Percentiles rank a stretch among this genome's conserved stretches.
Conservation (phyloP, 2,888 invertebrate genomes). For the Heliconius aoede region DNA sequence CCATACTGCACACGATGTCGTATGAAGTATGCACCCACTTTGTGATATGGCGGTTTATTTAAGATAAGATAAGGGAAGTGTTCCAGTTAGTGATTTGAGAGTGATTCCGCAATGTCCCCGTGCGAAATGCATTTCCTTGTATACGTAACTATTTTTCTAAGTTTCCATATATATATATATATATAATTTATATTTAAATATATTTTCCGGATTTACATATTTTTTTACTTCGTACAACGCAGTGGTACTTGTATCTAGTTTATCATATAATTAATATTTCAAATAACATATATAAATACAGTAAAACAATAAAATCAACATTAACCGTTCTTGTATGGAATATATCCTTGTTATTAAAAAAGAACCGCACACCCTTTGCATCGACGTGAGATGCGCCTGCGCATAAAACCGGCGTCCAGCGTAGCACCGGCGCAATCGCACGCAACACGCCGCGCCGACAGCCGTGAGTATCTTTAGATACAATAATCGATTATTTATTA, state of each 20-base stretch:
- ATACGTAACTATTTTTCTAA: not conserved
- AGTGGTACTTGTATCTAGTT: not conserved
- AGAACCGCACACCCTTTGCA: conserved; percentile 65
- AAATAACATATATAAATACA: not conserved
- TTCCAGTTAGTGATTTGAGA: conserved; percentile 46
- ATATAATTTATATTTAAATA: not conserved
- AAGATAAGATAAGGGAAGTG: conserved; percentile 48
- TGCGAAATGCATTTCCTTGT: conserved; percentile 22
- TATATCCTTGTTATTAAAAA: conserved; percentile 5
- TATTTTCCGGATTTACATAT: not conserved
- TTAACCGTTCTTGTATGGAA: not conserved
- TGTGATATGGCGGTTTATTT: conserved; percentile 20
- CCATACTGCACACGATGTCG: conserved; percentile 32
- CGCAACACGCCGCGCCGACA: conserved; percentile 62
- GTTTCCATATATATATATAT: too few relatives aligned
- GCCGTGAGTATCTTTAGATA: conserved; percentile 65
- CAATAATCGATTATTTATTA: conserved; percentile 9
- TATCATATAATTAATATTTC: not conserved
- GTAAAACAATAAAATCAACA: not conserved
- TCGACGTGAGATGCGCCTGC: conserved; percentile 57
- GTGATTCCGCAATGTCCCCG: conserved; percentile 40
- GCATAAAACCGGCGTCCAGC: conserved; percentile 72
- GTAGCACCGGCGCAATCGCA: conserved; percentile 64
- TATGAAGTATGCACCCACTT: conserved; percentile 30
- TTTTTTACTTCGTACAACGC: not conserved